Evolutionary conservation across 2,113 vertebrate genomes (phyloP).

Genomic region (Python bivittatus): DNA sequence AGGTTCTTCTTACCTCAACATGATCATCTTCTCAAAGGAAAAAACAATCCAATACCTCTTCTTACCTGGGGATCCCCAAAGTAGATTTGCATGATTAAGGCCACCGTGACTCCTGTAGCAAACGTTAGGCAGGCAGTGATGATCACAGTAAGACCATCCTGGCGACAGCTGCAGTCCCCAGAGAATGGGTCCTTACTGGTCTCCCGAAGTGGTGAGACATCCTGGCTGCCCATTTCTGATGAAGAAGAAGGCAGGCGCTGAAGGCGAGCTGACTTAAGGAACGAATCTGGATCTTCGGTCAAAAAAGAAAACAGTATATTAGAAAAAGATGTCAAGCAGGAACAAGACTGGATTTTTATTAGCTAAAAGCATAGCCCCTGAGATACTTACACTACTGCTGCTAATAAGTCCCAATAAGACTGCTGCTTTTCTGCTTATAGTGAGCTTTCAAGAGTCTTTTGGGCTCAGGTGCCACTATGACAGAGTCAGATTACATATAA

Average conservation of each 20-base stretch:
- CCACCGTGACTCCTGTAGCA: conserved; percentile 90
- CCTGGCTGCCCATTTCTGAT: conserved; percentile 91
- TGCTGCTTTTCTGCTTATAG: conserved; percentile 37
- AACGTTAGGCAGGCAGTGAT: conserved; percentile 97
- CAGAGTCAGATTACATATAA: conserved; percentile 27
- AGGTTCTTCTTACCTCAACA: background rate
- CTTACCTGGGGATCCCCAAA: conserved; percentile 95
- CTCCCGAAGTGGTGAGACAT: conserved; percentile 84
- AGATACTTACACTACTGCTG: background rate
- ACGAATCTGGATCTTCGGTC: conserved; percentile 89
- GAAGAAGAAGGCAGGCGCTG: conserved; percentile 94
- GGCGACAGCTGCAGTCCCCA: conserved; percentile 88
- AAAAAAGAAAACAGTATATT: conserved; percentile 18
- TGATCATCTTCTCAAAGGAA: fast-evolving
- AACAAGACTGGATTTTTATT: background rate
- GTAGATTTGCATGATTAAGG: conserved; percentile 97
- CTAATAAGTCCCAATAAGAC: background rate
- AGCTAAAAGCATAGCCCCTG: conserved; percentile 37
- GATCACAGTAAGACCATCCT: conserved; percentile 93
- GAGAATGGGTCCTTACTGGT: conserved; percentile 91
- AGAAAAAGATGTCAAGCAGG: conserved; percentile 41
- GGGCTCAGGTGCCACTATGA: conserved; percentile 41
- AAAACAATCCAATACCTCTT: background rate
- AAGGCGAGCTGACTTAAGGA: conserved; percentile 90
- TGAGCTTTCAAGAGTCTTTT: conserved; percentile 29